Evolutionary conservation across 2,113 vertebrate genomes (phyloP), one percentile per base, ranked within the genome.

Genomic region (Ascaphus truei): DNA sequence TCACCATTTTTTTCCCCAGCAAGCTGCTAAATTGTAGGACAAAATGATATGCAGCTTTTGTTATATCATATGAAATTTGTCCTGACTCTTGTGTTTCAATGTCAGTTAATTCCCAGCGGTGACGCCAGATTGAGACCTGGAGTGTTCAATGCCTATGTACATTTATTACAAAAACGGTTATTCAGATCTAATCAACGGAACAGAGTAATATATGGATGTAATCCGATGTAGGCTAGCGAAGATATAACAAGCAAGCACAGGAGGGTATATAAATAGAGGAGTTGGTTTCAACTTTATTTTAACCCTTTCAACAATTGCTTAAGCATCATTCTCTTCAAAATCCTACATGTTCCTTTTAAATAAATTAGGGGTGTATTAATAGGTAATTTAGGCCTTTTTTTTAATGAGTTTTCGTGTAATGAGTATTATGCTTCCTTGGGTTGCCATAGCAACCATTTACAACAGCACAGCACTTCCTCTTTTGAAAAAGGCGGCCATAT

Each of bases 11-110:
- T 39, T n/a, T n/a, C n/a, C n/a, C 43, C 3, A 50, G 66, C 66
- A 22, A 50, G 31, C 56, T 27, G 56, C 23, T 59, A 13, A 23
- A 58, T 60, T 51, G 56, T 59, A 51, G 26, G 45, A 60, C 41
- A 59, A 53, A 59, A 68, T 68, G 53, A 58, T 58, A 58, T 68
- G 53, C 65, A 27, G 55, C 22, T n/a, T 59, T 50, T 60, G 22
- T 69, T 69, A 39, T 51, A 59, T 69, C 55, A 26, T 51, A 37
- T 69, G 18, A 60, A 33, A 29, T 27, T 22, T 25, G 23, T 15
- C 22, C 45, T 36, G 11, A 47, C 31, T 68, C 25, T n/a, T 41
- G 6, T 39, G 50, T 51, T 22, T 59, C 31, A 20, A 3, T 25
- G 22, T 37, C 23, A 31, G 31, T 45, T 68, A 68, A 59, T 68